These are phyloP conservation scores for Micrastur ruficollis DNA, from an alignment of 2,797 vertebrate genomes.

Conservation along the genomic window DNA sequence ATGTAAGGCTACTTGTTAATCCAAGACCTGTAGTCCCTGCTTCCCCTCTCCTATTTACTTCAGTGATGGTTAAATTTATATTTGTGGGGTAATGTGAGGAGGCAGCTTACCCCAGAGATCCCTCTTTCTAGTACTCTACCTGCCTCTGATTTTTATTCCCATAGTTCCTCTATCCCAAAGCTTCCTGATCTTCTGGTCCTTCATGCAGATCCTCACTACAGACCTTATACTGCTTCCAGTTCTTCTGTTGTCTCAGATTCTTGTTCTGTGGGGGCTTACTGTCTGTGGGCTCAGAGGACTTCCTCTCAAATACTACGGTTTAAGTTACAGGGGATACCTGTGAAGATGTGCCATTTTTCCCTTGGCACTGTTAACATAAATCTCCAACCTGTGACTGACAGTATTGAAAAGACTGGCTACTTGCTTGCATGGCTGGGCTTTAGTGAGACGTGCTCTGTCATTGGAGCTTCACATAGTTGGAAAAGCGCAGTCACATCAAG, in stretches of 20 bases:
- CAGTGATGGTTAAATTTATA: not conserved
- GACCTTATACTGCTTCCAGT: not conserved
- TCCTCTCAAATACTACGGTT: not conserved
- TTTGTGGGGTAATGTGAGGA: not conserved
- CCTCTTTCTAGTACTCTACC: not conserved
- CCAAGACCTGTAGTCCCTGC: not conserved
- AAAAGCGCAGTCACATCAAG: not conserved
- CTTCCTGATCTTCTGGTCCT: not conserved
- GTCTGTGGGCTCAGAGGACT: not conserved
- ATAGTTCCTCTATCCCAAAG: not conserved
- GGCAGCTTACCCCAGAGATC: not conserved
- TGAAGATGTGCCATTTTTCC: not conserved
- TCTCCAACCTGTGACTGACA: not conserved
- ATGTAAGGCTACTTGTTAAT: not conserved
- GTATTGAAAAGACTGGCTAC: not conserved
- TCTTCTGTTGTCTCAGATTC: fast-evolving
- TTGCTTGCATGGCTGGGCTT: not conserved
- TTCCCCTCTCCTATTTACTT: too few relatives aligned
- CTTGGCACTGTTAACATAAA: not conserved
- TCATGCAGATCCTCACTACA: fast-evolving
- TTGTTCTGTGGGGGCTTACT: not conserved
- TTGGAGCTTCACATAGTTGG: fast-evolving
- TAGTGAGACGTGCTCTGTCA: fast-evolving
- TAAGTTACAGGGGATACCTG: not conserved
- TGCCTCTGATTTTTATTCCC: not conserved